phyloP scores from a whole-genome alignment of 2,113 vertebrate genomes.

The Numida meleagris region DNA sequence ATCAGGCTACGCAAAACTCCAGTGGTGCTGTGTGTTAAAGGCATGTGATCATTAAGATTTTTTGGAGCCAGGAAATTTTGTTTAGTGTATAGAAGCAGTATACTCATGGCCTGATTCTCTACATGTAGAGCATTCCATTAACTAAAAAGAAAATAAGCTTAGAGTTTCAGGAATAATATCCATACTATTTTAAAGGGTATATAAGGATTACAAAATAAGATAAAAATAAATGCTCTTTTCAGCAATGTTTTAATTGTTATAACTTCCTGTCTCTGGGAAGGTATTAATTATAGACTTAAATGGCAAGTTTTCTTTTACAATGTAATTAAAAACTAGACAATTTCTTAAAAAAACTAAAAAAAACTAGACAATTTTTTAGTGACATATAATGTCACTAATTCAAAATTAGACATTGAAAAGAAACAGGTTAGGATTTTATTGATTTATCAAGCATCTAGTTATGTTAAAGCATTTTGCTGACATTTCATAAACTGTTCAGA shows the following conservation, averaged over 20 bases:
- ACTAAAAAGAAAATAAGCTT: neutral
- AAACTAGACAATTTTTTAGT: neutral
- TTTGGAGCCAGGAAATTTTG: neutral
- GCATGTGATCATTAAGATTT: neutral
- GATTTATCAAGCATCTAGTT: neutral
- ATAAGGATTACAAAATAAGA: neutral
- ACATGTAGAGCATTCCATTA: neutral
- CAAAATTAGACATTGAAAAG: conserved; percentile 24
- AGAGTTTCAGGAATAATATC: neutral
- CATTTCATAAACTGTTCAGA: neutral
- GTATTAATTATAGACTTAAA: conserved; percentile 1
- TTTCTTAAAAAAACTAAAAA: neutral
- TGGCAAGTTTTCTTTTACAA: conserved; percentile 7
- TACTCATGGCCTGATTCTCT: neutral
- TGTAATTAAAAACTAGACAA: conserved; percentile 21
- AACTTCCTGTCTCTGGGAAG: neutral
- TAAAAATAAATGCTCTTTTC: neutral
- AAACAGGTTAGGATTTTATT: conserved; percentile 41
- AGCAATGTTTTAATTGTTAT: neutral
- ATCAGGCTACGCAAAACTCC: neutral
- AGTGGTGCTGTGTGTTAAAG: neutral
- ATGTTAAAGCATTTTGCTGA: neutral
- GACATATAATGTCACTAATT: neutral
- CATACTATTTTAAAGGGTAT: neutral
- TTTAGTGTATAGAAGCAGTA: neutral